These are phyloP conservation scores for Sacculina carcini DNA, from an alignment of 2,888 invertebrate species.

Conservation along the genomic window DNA sequence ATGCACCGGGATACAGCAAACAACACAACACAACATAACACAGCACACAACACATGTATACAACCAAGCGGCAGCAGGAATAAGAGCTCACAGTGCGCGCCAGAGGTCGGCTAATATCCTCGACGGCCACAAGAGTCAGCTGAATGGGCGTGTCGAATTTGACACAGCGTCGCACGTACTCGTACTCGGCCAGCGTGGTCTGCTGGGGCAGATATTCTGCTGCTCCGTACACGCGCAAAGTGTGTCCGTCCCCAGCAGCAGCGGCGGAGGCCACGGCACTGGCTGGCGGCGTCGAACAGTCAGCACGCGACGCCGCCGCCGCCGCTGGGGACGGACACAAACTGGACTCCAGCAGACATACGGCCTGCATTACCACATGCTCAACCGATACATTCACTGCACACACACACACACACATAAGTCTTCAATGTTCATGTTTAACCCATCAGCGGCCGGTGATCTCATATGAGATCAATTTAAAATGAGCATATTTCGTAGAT, in stretches of 20 bases:
- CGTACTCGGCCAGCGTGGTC: constrained; percentile 59
- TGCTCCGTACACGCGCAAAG: constrained; percentile 54
- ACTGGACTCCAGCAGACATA: constrained; percentile 36
- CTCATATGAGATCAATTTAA: not conserved
- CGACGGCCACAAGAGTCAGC: constrained; percentile 32
- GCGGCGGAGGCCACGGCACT: constrained; percentile 23
- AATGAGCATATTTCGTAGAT: not conserved
- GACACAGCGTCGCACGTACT: constrained; percentile 75
- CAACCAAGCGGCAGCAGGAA: not conserved
- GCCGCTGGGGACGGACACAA: too few relatives aligned
- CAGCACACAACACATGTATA: too few relatives aligned
- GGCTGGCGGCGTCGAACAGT: constrained; percentile 21
- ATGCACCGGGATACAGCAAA: too few relatives aligned
- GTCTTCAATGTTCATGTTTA: too few relatives aligned
- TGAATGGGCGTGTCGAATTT: constrained; percentile 69
- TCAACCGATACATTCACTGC: constrained; percentile 61
- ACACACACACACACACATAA: not conserved
- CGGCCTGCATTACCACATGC: constrained; percentile 56
- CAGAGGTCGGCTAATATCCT: constrained; percentile 37
- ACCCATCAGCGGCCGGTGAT: too few relatives aligned
- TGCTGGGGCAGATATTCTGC: constrained; percentile 67
- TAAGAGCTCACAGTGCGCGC: constrained; percentile 37
- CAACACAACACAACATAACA: constrained; percentile 18
- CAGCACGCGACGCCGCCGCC: constrained; percentile 19
- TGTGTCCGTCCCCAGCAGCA: constrained; percentile 37